Conservation (phyloP, 2,113 vertebrate species). For the Uria lomvia region DNA sequence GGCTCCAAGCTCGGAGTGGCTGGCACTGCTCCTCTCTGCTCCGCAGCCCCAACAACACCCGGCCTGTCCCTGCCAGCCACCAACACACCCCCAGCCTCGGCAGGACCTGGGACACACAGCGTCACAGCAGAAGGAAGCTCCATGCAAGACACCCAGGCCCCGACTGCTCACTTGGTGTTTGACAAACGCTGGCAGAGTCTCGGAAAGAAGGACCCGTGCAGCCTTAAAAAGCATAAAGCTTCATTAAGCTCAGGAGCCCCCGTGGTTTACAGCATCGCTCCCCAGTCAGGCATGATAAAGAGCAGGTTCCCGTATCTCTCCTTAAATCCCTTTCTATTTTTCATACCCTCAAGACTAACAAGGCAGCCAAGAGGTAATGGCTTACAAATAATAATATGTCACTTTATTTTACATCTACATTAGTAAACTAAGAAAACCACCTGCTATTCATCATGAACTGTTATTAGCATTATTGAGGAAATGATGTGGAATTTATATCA, state of each 20-base stretch:
- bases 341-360: background rate
- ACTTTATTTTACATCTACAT: background rate
- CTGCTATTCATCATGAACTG: background rate
- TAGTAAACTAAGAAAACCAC: background rate
- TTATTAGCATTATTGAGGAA: constrained; percentile 42
- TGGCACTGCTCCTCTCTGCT: rapidly evolving
- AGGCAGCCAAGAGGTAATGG: background rate
- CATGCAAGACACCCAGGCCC: background rate
- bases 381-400: background rate
- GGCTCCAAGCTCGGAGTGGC: background rate
- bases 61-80: background rate
- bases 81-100: rapidly evolving
- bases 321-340: background rate
- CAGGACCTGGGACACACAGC: rapidly evolving
- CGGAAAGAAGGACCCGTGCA: background rate
- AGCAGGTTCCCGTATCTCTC: background rate
- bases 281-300: background rate
- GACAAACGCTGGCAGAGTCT: background rate
- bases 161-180: too few relatives aligned
- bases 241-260: background rate
- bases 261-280: background rate
- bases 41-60: background rate
- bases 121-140: background rate
- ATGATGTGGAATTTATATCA: constrained; percentile 22
- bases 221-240: background rate